Conservation (phyloP, 2,797 vertebrate species). For the Eospalax fontanierii region DNA sequence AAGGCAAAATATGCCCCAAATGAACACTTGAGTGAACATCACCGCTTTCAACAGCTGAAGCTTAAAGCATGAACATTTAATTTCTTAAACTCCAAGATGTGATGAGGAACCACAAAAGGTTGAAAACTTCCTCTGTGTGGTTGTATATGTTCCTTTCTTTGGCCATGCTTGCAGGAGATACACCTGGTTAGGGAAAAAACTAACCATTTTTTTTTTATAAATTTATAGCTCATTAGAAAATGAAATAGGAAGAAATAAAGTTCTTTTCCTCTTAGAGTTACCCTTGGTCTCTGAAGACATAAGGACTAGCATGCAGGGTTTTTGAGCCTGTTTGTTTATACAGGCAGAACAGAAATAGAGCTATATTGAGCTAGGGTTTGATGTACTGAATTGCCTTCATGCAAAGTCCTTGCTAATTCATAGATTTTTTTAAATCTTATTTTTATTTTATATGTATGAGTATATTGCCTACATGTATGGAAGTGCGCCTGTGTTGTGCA, state of each 20-base stretch:
- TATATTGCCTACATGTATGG: too few species aligned
- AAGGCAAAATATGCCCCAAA: neutral
- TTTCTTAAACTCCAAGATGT: slow-evolving; percentile 2
- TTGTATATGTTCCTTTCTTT: neutral
- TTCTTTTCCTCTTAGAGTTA: neutral
- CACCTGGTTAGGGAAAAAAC: neutral
- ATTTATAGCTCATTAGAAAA: slow-evolving; percentile 8
- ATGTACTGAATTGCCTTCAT: too few species aligned
- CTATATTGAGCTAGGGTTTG: too few species aligned
- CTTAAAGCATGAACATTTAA: neutral
- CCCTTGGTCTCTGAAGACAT: neutral
- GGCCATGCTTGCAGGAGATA: neutral
- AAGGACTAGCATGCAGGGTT: neutral
- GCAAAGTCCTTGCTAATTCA: too few species aligned
- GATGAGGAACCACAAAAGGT: neutral
- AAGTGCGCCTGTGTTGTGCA: too few species aligned
- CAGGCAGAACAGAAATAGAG: neutral
- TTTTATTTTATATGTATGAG: too few species aligned
- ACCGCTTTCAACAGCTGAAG: slow-evolving; percentile 35
- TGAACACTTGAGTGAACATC: neutral
- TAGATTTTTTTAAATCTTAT: too few species aligned
- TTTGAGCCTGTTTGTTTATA: neutral
- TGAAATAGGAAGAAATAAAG: slow-evolving; percentile 28
- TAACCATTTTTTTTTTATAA: neutral
- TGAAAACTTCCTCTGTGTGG: neutral